Evolutionary conservation across 2,797 vertebrate species (phyloP).

Genomic region (Pangasius macronema): DNA sequence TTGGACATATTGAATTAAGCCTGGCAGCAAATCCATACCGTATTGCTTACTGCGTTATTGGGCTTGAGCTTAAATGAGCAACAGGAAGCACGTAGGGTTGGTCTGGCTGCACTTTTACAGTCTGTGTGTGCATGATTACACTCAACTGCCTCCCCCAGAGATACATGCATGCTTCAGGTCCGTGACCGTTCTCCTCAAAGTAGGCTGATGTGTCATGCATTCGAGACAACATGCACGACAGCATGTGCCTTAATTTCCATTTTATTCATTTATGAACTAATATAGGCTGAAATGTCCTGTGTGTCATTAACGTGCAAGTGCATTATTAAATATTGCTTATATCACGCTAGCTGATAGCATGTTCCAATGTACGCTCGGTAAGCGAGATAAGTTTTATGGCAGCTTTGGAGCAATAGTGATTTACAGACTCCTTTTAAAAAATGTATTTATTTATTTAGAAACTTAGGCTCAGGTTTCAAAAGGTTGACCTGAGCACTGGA

Average conservation of each 20-base stretch:
- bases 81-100: constrained; percentile 43
- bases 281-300: not conserved
- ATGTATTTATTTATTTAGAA: not conserved
- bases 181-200: not conserved
- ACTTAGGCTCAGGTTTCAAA: not conserved
- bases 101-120: constrained; percentile 17
- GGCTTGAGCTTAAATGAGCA: constrained; percentile 9
- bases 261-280: not conserved
- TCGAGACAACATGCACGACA: not conserved
- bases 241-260: not conserved
- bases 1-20: constrained; percentile 17
- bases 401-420: not conserved
- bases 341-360: not conserved
- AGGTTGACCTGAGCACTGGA: not conserved
- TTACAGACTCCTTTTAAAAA: not conserved
- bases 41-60: not conserved
- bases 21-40: constrained; percentile 14
- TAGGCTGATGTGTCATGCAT: not conserved
- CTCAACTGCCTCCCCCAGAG: constrained; percentile 2
- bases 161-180: not conserved
- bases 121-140: not conserved
- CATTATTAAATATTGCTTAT: not conserved
- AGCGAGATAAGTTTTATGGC: not conserved
- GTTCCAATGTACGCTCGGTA: not conserved
- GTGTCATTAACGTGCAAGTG: not conserved